Conservation (phyloP, 2,797 vertebrate species). For the Ctenochaetus hawaiiensis region DNA sequence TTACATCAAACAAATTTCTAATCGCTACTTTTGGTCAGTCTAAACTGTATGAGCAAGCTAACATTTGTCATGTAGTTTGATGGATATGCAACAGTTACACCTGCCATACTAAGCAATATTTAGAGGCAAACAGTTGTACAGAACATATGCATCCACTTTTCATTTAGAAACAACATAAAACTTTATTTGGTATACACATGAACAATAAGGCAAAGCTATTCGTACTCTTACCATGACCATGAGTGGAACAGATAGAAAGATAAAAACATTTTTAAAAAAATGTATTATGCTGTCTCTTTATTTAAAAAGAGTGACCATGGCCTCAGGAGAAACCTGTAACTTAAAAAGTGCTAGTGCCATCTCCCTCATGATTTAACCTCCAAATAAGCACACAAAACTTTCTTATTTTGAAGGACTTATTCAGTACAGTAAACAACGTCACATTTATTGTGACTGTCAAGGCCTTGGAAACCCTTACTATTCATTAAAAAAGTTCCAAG, state of each 20-base stretch:
- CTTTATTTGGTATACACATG: too few relatives aligned
- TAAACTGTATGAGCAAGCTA: too few relatives aligned
- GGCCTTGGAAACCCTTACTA: neutral
- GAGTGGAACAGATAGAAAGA: neutral
- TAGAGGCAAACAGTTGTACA: too few relatives aligned
- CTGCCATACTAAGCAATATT: too few relatives aligned
- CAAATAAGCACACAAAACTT: slow-evolving; percentile 12
- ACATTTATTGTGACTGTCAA: neutral
- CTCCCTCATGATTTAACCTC: neutral
- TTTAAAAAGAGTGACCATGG: slow-evolving; percentile 21
- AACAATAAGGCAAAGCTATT: too few relatives aligned
- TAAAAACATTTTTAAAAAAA: neutral
- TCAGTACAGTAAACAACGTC: neutral
- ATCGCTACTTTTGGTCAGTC: too few relatives aligned
- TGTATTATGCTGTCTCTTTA: neutral
- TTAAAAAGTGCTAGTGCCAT: slow-evolving; percentile 4
- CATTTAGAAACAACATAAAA: too few relatives aligned
- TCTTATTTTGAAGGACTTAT: neutral
- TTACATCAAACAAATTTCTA: too few relatives aligned
- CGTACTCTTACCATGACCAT: too few relatives aligned
- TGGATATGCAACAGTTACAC: too few relatives aligned
- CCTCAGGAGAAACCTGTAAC: slow-evolving; percentile 13
- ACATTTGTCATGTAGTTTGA: too few relatives aligned
- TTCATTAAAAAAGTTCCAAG: neutral
- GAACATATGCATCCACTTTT: too few relatives aligned